These are phyloP conservation scores for Boloria selene DNA, from an alignment of 2,888 invertebrate genomes.

Conservation along the genomic window DNA sequence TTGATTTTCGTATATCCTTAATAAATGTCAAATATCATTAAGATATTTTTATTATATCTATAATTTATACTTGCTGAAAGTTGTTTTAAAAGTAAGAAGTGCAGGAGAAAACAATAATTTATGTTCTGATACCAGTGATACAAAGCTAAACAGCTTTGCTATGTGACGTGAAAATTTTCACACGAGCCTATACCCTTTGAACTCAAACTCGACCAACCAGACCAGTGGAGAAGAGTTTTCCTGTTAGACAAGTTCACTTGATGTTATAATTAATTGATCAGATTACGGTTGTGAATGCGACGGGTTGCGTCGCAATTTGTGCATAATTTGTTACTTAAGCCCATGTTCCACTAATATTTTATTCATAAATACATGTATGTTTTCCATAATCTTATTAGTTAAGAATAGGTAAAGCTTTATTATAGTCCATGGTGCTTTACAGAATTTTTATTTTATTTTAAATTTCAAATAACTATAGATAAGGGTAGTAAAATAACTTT, in stretches of 20 bases:
- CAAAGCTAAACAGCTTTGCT: background rate
- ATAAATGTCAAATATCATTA: too few relatives aligned
- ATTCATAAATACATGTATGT: constrained; percentile 10
- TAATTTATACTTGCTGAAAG: too few relatives aligned
- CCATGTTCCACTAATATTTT: constrained; percentile 14
- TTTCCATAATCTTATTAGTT: background rate
- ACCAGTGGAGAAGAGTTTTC: constrained; percentile 30
- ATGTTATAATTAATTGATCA: constrained; percentile 38
- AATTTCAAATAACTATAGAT: too few relatives aligned
- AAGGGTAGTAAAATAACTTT: too few relatives aligned
- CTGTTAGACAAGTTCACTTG: constrained; percentile 25
- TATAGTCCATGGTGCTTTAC: background rate
- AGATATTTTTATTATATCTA: too few relatives aligned
- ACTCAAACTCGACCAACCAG: constrained; percentile 24
- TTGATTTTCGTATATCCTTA: too few relatives aligned
- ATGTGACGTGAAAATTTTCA: constrained; percentile 25
- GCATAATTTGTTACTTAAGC: constrained; percentile 18
- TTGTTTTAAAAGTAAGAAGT: background rate
- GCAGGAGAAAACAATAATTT: background rate
- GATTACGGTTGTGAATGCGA: constrained; percentile 20
- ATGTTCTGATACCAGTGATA: constrained; percentile 1
- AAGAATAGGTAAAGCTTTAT: background rate
- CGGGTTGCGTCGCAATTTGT: constrained; percentile 20
- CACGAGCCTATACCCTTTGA: constrained; percentile 30
- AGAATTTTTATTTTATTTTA: too few relatives aligned